Evolutionary conservation across 2,797 vertebrate species (phyloP).

Genomic region (Sebastes minor): DNA sequence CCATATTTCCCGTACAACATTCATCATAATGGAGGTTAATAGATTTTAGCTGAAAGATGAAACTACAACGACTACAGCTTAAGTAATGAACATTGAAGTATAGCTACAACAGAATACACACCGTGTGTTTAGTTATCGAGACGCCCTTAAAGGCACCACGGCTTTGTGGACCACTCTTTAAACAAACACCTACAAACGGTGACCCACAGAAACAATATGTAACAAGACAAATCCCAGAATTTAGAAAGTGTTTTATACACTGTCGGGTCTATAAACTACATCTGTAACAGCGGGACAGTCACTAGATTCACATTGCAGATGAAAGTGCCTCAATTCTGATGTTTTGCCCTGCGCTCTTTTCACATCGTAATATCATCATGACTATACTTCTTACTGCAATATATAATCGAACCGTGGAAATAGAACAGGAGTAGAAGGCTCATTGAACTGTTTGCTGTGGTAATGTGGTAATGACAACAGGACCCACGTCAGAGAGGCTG

Average conservation of each 20-base stretch:
- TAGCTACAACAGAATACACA: conserved; percentile 1
- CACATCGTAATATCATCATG: not conserved
- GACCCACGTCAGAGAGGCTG: too few species aligned
- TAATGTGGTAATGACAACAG: too few species aligned
- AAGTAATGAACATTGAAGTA: not conserved
- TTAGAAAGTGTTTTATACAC: not conserved
- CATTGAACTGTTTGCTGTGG: too few species aligned
- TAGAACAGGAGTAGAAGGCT: too few species aligned
- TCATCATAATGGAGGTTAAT: conserved; percentile 24
- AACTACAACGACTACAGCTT: conserved; percentile 8
- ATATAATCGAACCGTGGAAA: not conserved
- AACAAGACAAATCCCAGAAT: not conserved
- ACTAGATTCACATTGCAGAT: conserved; percentile 37
- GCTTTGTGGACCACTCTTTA: conserved; percentile 1
- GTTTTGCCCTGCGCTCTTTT: not conserved
- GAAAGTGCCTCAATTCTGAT: not conserved
- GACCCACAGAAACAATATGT: not conserved
- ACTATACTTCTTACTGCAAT: not conserved
- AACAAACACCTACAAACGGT: not conserved
- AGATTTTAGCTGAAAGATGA: not conserved
- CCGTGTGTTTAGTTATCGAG: not conserved
- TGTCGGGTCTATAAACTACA: conserved; percentile 4
- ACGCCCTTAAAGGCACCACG: not conserved
- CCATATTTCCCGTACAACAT: conserved; percentile 21
- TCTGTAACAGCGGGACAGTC: not conserved